phyloP scores from a whole-genome alignment of 2,113 vertebrate genomes.

The Opisthocomus hoazin region DNA sequence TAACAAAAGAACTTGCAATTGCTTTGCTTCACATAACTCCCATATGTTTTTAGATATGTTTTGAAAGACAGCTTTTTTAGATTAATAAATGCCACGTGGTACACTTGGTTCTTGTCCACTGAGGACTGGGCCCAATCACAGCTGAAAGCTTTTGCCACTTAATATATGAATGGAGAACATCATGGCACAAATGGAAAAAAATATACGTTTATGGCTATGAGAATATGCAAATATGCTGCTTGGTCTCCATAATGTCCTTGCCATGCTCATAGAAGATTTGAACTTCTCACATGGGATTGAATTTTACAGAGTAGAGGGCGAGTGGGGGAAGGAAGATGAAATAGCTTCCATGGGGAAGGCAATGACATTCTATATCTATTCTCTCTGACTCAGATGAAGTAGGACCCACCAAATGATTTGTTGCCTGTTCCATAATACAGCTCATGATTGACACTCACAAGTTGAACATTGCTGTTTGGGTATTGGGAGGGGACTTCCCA shows the following conservation, averaged over 20 bases:
- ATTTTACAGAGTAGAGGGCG: not conserved
- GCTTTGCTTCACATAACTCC: constrained; percentile 72
- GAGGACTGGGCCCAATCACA: constrained; percentile 24
- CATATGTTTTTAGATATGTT: constrained; percentile 67
- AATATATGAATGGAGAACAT: constrained; percentile 47
- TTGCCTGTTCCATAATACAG: not conserved
- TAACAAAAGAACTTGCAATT: constrained; percentile 77
- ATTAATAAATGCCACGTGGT: constrained; percentile 37
- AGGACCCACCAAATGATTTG: not conserved
- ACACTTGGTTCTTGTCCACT: not conserved
- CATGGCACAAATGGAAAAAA: not conserved
- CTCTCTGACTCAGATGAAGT: not conserved
- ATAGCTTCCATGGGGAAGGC: not conserved
- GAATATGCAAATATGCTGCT: constrained; percentile 33
- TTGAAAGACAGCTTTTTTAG: constrained; percentile 59
- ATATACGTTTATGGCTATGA: not conserved
- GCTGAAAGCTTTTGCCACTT: constrained; percentile 48
- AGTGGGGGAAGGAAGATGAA: not conserved
- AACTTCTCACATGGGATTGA: not conserved
- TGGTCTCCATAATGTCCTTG: not conserved
- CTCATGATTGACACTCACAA: not conserved
- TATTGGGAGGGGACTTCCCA: not conserved
- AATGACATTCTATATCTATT: not conserved
- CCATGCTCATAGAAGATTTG: not conserved
- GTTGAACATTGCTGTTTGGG: not conserved